phyloP scores from a whole-genome alignment of 53 echinoderm and acorn worm genomes.

The Actinopyga echinites region DNA sequence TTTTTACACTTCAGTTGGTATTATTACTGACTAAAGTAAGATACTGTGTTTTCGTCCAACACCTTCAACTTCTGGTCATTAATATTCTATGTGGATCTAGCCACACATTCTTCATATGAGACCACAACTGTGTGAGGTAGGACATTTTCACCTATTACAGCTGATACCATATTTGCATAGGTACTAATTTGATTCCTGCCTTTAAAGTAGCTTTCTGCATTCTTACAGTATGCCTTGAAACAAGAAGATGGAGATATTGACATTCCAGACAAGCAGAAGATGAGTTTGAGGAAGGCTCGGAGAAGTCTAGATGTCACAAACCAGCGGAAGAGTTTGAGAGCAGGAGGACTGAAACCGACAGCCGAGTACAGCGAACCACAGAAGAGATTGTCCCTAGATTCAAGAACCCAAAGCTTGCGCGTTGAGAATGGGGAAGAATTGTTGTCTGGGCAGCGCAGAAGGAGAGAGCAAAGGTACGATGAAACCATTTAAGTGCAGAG shows the following conservation, averaged over 20 bases:
- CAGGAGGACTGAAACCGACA: slow-evolving; percentile 46
- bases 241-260: slow-evolving; percentile 97
- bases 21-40: too few relatives aligned
- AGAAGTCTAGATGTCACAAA: slow-evolving; percentile 72
- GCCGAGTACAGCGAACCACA: slow-evolving; percentile 40
- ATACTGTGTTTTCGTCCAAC: too few relatives aligned
- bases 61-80: too few relatives aligned
- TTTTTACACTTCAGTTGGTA: too few relatives aligned
- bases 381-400: slow-evolving; percentile 66
- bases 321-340: slow-evolving; percentile 78
- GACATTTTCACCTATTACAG: too few relatives aligned
- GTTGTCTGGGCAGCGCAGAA: slow-evolving; percentile 58
- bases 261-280: slow-evolving; percentile 81
- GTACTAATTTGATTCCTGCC: too few relatives aligned
- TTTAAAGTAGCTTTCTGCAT: not conserved
- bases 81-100: too few relatives aligned
- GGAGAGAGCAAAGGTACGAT: slow-evolving; percentile 57
- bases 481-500: too few relatives aligned
- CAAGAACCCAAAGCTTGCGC: not conserved
- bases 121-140: too few relatives aligned
- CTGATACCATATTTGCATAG: too few relatives aligned
- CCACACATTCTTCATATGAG: too few relatives aligned
- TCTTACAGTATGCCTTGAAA: slow-evolving; percentile 77
- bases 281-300: slow-evolving; percentile 80
- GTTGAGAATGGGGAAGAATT: slow-evolving; percentile 36